These are phyloP conservation scores for Ptilonorhynchus violaceus DNA, from an alignment of 2,113 vertebrate species.

Conservation along the genomic window DNA sequence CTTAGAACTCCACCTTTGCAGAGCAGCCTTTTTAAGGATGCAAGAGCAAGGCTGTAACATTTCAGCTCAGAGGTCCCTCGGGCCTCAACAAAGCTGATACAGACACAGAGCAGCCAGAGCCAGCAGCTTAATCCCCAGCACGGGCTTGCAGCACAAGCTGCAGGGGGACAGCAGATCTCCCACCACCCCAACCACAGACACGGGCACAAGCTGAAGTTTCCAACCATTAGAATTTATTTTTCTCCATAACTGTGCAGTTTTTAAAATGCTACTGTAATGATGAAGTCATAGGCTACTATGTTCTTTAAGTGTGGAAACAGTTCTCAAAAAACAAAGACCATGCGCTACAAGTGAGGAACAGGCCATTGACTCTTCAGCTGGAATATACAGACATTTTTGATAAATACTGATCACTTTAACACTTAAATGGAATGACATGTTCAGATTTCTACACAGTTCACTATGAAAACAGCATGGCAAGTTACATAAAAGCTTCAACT, in stretches of 20 bases:
- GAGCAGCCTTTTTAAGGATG: neutral
- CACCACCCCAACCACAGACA: neutral
- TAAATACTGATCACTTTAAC: constrained; percentile 48
- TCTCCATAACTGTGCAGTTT: constrained; percentile 25
- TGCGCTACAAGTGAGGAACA: constrained; percentile 31
- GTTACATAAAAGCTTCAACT: constrained; percentile 46
- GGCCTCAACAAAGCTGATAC: neutral
- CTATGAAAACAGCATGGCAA: constrained; percentile 19
- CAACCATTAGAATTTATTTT: constrained; percentile 57
- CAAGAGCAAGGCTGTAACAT: neutral
- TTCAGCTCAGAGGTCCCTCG: neutral
- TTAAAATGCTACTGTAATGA: constrained; percentile 56
- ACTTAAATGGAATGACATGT: constrained; percentile 53
- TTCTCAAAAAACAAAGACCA: constrained; percentile 43
- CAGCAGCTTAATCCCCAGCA: neutral
- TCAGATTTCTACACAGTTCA: constrained; percentile 6
- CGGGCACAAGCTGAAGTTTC: neutral
- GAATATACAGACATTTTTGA: constrained; percentile 16
- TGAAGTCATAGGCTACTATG: neutral
- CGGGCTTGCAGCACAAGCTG: accelerated
- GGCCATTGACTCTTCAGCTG: constrained; percentile 21
- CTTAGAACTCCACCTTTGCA: neutral
- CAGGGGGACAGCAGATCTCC: neutral
- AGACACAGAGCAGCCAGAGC: neutral
- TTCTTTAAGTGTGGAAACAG: constrained; percentile 35